These are phyloP conservation scores for Stegana nigrithorax DNA, from an alignment of 2,888 invertebrate species.

Conservation along the genomic window DNA sequence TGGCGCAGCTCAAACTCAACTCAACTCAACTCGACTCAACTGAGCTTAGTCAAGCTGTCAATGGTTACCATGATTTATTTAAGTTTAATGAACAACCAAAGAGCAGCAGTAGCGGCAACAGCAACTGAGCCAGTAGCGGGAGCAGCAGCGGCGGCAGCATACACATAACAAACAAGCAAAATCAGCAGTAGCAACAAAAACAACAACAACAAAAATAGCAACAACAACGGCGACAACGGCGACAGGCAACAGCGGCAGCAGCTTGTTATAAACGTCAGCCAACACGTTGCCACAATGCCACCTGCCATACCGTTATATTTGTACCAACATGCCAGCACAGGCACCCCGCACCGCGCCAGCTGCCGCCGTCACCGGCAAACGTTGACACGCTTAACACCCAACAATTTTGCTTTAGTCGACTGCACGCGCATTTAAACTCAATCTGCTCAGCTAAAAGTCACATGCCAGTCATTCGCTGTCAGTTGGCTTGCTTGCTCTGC, in stretches of 20 bases:
- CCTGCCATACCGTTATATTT: too few species aligned
- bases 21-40: not conserved
- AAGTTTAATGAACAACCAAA: constrained; percentile 51
- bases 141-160: not conserved
- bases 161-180: too few species aligned
- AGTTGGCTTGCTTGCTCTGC: constrained; percentile 25
- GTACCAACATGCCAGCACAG: too few species aligned
- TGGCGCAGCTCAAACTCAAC: not conserved
- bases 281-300: not conserved
- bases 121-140: not conserved
- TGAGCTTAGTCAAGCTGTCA: constrained; percentile 17
- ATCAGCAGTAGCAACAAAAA: not conserved
- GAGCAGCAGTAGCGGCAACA: constrained; percentile 20
- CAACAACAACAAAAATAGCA: not conserved
- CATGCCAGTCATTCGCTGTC: constrained; percentile 19
- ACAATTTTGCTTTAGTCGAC: not conserved
- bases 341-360: not conserved
- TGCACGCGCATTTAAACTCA: constrained; percentile 11
- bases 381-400: too few species aligned
- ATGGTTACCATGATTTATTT: constrained; percentile 45
- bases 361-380: too few species aligned
- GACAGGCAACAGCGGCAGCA: not conserved
- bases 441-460: constrained; percentile 12
- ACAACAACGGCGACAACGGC: not conserved
- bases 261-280: not conserved